phyloP scores from a whole-genome alignment of 1,140 invertebrate species.

The Dolichoris vasculosae region DNA sequence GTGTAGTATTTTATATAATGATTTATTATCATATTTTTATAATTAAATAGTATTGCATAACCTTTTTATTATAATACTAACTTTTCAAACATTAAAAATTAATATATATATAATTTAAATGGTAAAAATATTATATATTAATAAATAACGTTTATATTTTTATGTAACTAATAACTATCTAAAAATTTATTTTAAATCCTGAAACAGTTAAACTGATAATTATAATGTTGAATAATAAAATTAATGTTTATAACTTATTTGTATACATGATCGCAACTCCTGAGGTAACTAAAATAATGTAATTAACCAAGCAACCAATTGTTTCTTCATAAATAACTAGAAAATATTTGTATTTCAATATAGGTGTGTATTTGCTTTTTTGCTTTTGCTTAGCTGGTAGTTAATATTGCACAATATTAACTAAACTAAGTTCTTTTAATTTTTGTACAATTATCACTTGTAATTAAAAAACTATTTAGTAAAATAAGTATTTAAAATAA shows the following conservation, averaged over 20 bases:
- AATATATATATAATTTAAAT: too few species aligned
- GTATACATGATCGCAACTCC: conserved; percentile 73
- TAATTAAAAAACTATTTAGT: neutral
- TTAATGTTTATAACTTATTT: conserved; percentile 59
- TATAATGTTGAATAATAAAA: too few species aligned
- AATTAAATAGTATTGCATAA: too few species aligned
- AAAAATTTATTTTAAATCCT: too few species aligned
- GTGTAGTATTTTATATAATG: neutral
- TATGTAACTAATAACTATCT: too few species aligned
- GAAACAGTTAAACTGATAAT: conserved; percentile 21
- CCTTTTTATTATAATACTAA: too few species aligned
- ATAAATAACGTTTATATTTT: too few species aligned
- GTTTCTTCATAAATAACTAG: conserved; percentile 49
- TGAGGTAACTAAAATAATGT: conserved; percentile 68
- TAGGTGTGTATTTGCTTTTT: conserved; percentile 62
- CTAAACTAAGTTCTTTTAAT: conserved; percentile 51
- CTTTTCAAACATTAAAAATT: too few species aligned
- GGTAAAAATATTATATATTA: too few species aligned
- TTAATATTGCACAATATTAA: conserved; percentile 52
- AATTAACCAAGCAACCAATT: conserved; percentile 54
- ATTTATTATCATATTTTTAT: neutral
- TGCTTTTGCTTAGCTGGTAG: conserved; percentile 64
- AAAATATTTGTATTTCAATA: conserved; percentile 51
- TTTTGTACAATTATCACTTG: conserved; percentile 24
- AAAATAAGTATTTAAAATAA: too few species aligned